Base-by-base conservation (phyloP, 2,113 vertebrate species). In the Saccopteryx leptura region DNA sequence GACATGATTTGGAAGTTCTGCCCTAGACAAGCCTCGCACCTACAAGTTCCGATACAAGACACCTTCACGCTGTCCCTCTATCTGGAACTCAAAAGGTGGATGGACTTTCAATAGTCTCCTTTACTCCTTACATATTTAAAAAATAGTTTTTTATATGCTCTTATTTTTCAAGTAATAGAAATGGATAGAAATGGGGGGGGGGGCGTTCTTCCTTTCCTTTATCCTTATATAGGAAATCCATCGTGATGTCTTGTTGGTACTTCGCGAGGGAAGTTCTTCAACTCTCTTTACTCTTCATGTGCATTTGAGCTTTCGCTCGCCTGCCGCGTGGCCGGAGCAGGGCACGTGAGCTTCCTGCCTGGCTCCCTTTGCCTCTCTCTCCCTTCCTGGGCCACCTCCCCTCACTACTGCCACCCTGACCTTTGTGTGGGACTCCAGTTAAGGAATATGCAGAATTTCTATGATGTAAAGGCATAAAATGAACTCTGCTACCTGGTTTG, bases 41-140 rank as follows among this genome's bases (percentile, higher is more conserved):
- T 66, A 7, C 31, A 52, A 1, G 1, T 17, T 33, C 69, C 21
- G 19, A 7, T 11, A 10, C 0, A 4, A 18, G 33, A 12, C 9
- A 2, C 9, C 14, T 6, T 9, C 9, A 13, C 31, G 68, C 24
- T 33, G 39, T 28, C 66, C 11, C 63, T 21, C 52, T n/a, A 0
- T 24, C 65, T 60, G 61, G 15, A 15, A 28, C 7, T 4, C 10
- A 11, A 0, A 52, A 61, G 18, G 15, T 15, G 79, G 58, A 11
- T 17, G 1, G 54, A 46, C 54, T 68, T 80, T 2, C 23, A 69
- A n/a, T 69, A 26, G 0, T 58, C 19, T 54, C 18, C 9, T 50
- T 61, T 39, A 15, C 48, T 68, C 65, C 7, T 87, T 33, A 76
- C 8, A 50, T 33, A 58, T 31, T 26, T 4, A 31, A 82, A 24